Conservation (phyloP, 1,140 invertebrate genomes). For the Procambarus virginalis region DNA sequence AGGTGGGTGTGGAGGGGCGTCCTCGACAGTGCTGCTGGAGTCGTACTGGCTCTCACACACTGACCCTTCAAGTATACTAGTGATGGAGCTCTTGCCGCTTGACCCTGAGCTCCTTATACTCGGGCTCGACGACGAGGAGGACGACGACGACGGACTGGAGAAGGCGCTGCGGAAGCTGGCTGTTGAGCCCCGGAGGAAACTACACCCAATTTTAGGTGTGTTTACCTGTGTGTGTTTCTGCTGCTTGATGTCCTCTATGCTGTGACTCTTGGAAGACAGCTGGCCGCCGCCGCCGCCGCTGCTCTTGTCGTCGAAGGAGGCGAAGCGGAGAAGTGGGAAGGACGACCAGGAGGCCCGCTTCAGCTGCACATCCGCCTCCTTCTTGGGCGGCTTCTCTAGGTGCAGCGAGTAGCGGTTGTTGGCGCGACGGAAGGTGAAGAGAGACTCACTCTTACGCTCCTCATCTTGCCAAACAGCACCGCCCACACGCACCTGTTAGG, state of each 20-base stretch:
- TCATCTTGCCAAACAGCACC: neutral
- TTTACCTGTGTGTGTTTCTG: neutral
- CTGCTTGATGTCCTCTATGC: slow-evolving; percentile 24
- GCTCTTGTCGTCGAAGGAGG: slow-evolving; percentile 29
- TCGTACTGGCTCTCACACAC: slow-evolving; percentile 30
- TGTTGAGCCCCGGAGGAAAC: slow-evolving; percentile 32
- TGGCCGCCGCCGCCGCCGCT: neutral
- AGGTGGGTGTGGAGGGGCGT: neutral
- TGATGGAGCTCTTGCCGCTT: slow-evolving; percentile 53
- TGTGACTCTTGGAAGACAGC: slow-evolving; percentile 17
- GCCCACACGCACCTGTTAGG: no score
- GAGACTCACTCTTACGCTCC: slow-evolving; percentile 18
- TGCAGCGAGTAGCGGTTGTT: slow-evolving; percentile 46
- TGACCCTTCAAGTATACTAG: slow-evolving; percentile 48
- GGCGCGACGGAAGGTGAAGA: slow-evolving; percentile 38
- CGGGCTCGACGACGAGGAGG: slow-evolving; percentile 43
- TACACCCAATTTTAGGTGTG: slow-evolving; percentile 33
- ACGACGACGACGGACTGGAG: slow-evolving; percentile 30
- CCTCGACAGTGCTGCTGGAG: slow-evolving; percentile 16
- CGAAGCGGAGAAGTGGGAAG: slow-evolving; percentile 34
- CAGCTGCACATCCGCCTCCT: slow-evolving; percentile 44
- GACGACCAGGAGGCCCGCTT: slow-evolving; percentile 53
- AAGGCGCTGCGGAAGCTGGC: slow-evolving; percentile 44
- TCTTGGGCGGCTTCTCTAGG: slow-evolving; percentile 26
- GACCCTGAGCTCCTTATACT: slow-evolving; percentile 32